These are phyloP conservation scores for Malurus splendens DNA, from an alignment of 2,797 vertebrate genomes.

Conservation along the genomic window DNA sequence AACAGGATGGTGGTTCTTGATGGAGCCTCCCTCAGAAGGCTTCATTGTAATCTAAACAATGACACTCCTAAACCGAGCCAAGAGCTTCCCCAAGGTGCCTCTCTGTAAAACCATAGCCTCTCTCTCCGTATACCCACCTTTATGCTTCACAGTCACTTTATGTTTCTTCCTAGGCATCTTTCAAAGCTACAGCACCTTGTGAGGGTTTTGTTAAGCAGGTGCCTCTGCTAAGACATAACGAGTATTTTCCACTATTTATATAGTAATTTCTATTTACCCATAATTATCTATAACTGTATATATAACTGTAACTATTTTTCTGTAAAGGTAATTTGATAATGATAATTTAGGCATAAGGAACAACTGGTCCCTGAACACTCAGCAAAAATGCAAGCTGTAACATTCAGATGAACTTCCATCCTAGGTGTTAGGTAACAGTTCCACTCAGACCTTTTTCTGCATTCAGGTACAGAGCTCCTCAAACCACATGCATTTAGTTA, in stretches of 20 bases:
- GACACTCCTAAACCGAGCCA: neutral
- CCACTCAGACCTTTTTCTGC: neutral
- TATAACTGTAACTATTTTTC: neutral
- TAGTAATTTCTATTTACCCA: neutral
- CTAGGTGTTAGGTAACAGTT: neutral
- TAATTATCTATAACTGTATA: neutral
- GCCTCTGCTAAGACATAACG: neutral
- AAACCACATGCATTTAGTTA: neutral
- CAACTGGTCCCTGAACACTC: neutral
- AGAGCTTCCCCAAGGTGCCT: neutral
- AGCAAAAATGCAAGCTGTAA: neutral
- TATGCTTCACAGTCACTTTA: neutral
- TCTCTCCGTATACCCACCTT: neutral
- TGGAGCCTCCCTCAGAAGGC: neutral
- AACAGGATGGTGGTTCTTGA: rapidly evolving
- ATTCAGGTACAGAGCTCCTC: neutral
- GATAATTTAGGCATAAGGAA: neutral
- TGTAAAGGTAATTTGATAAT: neutral
- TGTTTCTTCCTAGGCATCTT: neutral
- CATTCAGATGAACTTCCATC: neutral
- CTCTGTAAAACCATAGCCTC: neutral
- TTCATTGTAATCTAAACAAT: neutral
- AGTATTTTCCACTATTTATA: neutral
- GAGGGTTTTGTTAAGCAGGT: neutral
- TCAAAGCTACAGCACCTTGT: neutral